A percentile compares a stretch with the other conserved stretches of the same genome.
Conservation (phyloP, 1,140 invertebrate species). For the Halesus radiatus region DNA sequence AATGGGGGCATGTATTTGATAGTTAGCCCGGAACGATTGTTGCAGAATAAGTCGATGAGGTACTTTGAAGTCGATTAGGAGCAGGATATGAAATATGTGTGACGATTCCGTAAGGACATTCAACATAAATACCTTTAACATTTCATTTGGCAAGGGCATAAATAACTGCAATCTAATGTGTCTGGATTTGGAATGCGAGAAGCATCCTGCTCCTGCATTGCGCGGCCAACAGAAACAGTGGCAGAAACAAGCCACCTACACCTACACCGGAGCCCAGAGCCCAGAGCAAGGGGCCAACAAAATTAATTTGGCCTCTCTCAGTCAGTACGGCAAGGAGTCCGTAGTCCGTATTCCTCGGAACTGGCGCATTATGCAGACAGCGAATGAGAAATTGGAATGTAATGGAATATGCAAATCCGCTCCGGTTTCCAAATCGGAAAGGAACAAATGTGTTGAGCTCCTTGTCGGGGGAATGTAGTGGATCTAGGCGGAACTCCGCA, state of each 20-base stretch:
- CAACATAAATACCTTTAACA: no score
- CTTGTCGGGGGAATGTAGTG: slow-evolving; percentile 5
- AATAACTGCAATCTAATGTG: slow-evolving; percentile 13
- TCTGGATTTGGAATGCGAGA: slow-evolving; percentile 14
- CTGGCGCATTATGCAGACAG: slow-evolving; percentile 49
- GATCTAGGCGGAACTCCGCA: neutral
- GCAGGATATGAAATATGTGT: no score
- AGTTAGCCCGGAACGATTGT: no score
- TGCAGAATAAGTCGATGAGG: no score
- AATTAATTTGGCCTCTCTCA: slow-evolving; percentile 51
- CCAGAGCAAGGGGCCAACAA: slow-evolving; percentile 25
- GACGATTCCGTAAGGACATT: no score
- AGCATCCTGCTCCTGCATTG: slow-evolving; percentile 21
- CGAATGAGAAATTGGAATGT: slow-evolving; percentile 58
- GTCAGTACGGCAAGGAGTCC: slow-evolving; percentile 4
- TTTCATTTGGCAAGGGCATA: neutral
- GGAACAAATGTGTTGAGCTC: slow-evolving; percentile 39
- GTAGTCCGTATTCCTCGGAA: slow-evolving; percentile 40
- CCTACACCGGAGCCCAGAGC: no score
- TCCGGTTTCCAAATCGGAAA: slow-evolving; percentile 57
- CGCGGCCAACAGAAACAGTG: slow-evolving; percentile 37
- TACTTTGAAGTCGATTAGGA: no score
- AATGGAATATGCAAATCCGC: slow-evolving; percentile 57
- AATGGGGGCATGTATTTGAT: no score
- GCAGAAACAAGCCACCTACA: slow-evolving; percentile 8